Base-by-base conservation (phyloP, 1,140 invertebrate genomes). In the Cardiocondyla obscurior region DNA sequence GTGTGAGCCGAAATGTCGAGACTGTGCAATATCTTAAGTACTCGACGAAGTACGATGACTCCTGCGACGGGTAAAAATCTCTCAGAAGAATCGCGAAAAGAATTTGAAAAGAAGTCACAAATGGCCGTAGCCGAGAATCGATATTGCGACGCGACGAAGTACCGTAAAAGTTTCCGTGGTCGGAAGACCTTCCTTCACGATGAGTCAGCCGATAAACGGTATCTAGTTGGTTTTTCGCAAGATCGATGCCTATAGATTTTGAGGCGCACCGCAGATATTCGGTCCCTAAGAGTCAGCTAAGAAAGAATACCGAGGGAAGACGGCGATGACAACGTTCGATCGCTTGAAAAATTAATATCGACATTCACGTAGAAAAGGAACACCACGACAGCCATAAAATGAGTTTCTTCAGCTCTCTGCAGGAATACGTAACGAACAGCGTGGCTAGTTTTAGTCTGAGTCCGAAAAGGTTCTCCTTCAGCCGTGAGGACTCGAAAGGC, bases 371-470 rank as follows among this genome's bases (percentile, higher is more conserved):
- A 58, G 58, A 70, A 73, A 16, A 8, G 6, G 44, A 25, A 22
- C 3, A 42, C 16, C 22, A 12, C 30, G 33, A 22, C 2, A 67
- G 30, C 39, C n/a, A 12, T 39, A 58, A 94, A 73, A 97, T 97
- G 97, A 97, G 97, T 95, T 97, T 97, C 94, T 96, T 97, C 90
- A 96, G 96, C 89, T 97, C 96, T 8, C 92, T 97, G 81, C 96
- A 97, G 88, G 97, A 97, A 91, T 97, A 97, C 92, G 97, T 97
- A 90, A 96, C 94, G 77, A 94, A 94, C 81, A 97, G 97, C 88
- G 97, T 97, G 74, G 96, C 97, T 12, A 97, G 96, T 87, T 92
- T 97, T 72, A 96, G 95, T 44, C 92, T 97, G n/a, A 97, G 96
- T 77, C 96, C 97, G 42, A 96, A 97, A 83, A 95, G 97, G 83